These are phyloP conservation scores for Teleiodes luculella DNA, from an alignment of 2,888 invertebrate genomes.

Conservation along the genomic window DNA sequence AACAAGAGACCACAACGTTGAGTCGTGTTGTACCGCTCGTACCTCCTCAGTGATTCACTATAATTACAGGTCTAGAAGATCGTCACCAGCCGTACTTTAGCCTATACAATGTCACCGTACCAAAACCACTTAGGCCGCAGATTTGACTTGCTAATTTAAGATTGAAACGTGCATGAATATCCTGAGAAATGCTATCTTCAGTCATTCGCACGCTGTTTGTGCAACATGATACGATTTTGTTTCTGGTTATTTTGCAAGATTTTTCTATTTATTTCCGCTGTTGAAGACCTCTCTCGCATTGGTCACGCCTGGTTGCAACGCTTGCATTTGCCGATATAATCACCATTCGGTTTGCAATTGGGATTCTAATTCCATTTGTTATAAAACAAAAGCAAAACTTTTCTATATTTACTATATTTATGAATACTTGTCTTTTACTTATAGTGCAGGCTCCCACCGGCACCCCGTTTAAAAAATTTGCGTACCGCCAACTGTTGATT, in stretches of 20 bases:
- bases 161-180: conserved; percentile 35
- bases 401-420: no score
- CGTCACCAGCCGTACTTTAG: conserved; percentile 33
- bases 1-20: conserved; percentile 76
- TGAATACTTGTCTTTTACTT: no score
- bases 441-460: no score
- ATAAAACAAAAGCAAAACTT: conserved; percentile 31
- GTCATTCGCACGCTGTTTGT: conserved; percentile 58
- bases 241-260: conserved; percentile 45
- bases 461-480: no score
- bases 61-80: conserved; percentile 62
- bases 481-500: no score
- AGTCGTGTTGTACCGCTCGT: no score
- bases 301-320: conserved; percentile 72
- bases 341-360: conserved; percentile 42
- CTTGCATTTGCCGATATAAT: conserved; percentile 69
- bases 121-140: conserved; percentile 14
- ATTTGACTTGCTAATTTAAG: conserved; percentile 15
- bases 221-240: conserved; percentile 37
- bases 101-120: conserved; percentile 29
- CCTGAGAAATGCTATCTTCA: conserved; percentile 36
- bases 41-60: conserved; percentile 49
- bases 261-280: conserved; percentile 27
- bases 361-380: conserved; percentile 27
- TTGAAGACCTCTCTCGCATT: conserved; percentile 20